phyloP scores from a whole-genome alignment of 2,113 vertebrate species.

The Acrocephalus kingi region DNA sequence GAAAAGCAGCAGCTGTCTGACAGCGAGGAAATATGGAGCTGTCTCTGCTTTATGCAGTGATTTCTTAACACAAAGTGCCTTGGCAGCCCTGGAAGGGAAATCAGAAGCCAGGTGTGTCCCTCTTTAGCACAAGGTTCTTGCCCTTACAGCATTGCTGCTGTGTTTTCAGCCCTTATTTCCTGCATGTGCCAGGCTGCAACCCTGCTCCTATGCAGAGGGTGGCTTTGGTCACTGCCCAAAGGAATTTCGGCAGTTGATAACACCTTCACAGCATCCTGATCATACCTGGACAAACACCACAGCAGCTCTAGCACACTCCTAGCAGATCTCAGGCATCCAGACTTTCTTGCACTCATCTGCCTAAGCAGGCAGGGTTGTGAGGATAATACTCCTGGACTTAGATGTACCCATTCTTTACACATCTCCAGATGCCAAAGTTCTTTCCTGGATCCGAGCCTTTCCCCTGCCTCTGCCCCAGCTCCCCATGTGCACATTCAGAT shows the following conservation, averaged over 20 bases:
- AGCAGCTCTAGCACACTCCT: not conserved
- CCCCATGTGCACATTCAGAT: not conserved
- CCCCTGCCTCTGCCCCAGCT: not conserved
- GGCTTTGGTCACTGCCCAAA: not conserved
- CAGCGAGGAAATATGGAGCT: not conserved
- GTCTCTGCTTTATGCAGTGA: not conserved
- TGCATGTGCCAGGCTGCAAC: not conserved
- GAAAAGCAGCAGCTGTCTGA: not conserved
- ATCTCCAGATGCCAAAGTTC: not conserved
- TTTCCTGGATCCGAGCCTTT: not conserved
- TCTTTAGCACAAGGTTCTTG: not conserved
- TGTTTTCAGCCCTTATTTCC: not conserved
- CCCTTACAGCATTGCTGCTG: not conserved
- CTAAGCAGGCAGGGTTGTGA: not conserved
- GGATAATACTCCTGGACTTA: not conserved
- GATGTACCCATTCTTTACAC: not conserved
- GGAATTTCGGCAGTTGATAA: not conserved
- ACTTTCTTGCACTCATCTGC: not conserved
- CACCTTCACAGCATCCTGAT: not conserved
- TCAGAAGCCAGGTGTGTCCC: not conserved
- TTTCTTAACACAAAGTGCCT: not conserved
- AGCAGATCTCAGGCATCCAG: fast-evolving
- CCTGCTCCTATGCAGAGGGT: not conserved
- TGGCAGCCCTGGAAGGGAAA: not conserved
- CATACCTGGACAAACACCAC: not conserved